These are phyloP conservation scores for Oligia latruncula DNA, from an alignment of 2,888 invertebrate genomes.

Conservation along the genomic window DNA sequence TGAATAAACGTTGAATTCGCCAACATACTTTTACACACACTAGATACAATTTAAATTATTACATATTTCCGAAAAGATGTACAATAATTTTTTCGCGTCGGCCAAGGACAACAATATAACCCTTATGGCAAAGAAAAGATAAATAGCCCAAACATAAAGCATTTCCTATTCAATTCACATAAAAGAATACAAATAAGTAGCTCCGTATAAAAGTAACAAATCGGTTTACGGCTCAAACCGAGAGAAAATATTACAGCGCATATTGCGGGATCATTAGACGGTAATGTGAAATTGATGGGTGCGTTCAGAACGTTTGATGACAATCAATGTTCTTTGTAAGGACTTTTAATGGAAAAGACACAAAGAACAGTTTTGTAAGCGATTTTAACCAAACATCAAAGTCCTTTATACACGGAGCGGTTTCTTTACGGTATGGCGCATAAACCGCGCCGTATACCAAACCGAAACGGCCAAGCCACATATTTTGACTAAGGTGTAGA, in stretches of 20 bases:
- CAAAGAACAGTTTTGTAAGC: background rate
- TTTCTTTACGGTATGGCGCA: too few relatives aligned
- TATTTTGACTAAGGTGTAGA: too few relatives aligned
- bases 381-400: background rate
- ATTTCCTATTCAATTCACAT: background rate
- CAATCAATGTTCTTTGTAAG: slow-evolving; percentile 20
- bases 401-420: too few relatives aligned
- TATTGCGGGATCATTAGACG: slow-evolving; percentile 31
- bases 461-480: too few relatives aligned
- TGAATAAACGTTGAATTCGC: background rate
- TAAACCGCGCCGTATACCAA: too few relatives aligned
- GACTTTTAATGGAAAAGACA: background rate
- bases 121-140: background rate
- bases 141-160: background rate
- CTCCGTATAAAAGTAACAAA: slow-evolving; percentile 26
- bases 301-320: slow-evolving; percentile 13
- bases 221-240: slow-evolving; percentile 27
- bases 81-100: background rate
- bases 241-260: slow-evolving; percentile 26
- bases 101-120: background rate
- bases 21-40: background rate
- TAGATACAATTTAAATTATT: background rate
- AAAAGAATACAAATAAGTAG: slow-evolving; percentile 16
- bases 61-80: background rate
- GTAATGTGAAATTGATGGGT: slow-evolving; percentile 40